These are phyloP conservation scores for Danio jaintianensis DNA, from an alignment of 2,797 vertebrate genomes.

Conservation along the genomic window DNA sequence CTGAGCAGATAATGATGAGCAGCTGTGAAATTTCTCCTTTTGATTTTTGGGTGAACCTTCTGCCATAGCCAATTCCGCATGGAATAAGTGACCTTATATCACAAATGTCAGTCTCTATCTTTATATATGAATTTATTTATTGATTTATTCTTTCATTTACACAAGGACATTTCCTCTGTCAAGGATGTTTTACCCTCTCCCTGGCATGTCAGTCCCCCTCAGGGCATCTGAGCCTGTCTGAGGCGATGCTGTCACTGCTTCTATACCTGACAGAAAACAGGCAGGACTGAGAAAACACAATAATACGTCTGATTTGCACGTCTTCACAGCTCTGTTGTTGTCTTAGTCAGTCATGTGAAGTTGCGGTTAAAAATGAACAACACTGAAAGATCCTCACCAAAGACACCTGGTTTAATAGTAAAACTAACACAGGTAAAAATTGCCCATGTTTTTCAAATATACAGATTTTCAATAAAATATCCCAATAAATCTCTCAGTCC, in stretches of 20 bases:
- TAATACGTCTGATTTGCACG: neutral
- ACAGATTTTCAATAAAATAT: too few species aligned
- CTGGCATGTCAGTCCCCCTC: slow-evolving; percentile 16
- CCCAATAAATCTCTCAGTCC: too few species aligned
- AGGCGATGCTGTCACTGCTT: neutral
- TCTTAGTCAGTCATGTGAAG: neutral
- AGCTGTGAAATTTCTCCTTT: neutral
- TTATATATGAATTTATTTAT: slow-evolving; percentile 12
- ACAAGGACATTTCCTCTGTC: neutral
- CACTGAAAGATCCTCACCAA: neutral
- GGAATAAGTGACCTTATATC: slow-evolving; percentile 25
- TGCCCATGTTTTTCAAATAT: too few species aligned
- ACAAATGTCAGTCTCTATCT: neutral
- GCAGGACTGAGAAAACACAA: slow-evolving; percentile 11
- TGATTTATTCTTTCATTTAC: slow-evolving; percentile 17
- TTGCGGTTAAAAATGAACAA: slow-evolving; percentile 25
- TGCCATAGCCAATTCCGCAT: slow-evolving; percentile 23
- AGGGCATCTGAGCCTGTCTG: slow-evolving; percentile 2
- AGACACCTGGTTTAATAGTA: neutral
- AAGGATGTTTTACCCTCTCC: slow-evolving; percentile 22
- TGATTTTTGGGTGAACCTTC: neutral
- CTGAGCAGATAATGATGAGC: neutral
- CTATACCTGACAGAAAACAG: slow-evolving; percentile 15
- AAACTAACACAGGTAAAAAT: too few species aligned
- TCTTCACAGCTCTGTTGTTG: neutral